Evolutionary conservation across 1,140 invertebrate genomes (phyloP), one percentile per base, ranked within the genome.

Genomic region (Anastrepha obliqua): DNA sequence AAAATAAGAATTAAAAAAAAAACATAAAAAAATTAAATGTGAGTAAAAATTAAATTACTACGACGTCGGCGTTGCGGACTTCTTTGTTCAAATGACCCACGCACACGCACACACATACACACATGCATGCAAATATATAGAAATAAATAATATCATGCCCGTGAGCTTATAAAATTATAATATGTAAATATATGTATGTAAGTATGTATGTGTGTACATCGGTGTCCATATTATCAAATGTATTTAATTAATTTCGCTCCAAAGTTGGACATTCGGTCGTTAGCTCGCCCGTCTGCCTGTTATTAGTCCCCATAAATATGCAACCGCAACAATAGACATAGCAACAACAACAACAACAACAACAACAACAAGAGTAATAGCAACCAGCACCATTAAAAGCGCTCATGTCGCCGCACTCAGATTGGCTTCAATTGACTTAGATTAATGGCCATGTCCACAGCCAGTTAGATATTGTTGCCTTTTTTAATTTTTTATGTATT

Each of bases 31-130:
- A 81, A 81, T 81, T 81, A 29, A 8, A 20, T 58, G 8, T 58
- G 47, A 81, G 74, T 81, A 55, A 81, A 81, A 81, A 81, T 29
- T 81, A 81, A 81, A 81, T 81, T 81, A 81, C 47, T 81, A 81
- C 44, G n/a, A 51, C 74, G 74, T 2, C 74, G n/a, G 9, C 7
- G 47, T 9, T 29, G 5, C 3, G 47, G 47, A 81, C 55, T 81
- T 81, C 74, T 81, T 81, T 81, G 74, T 81, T 81, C 47, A 29
- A 81, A 81, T 81, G 74, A 58, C 42, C 39, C 67, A 58, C n/a
- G 44, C n/a, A 29, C 44, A 39, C 8, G 15, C 13, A 15, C 17
- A 15, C 4, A 70, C 64, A 67, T 11, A 39, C 6, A 42, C 20
- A 65, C n/a, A 65, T 3, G 29, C n/a, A 29, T 58, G 7, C 7